These are phyloP conservation scores for Erythrocebus patas DNA, from an alignment of 2,113 vertebrate genomes.

Conservation along the genomic window DNA sequence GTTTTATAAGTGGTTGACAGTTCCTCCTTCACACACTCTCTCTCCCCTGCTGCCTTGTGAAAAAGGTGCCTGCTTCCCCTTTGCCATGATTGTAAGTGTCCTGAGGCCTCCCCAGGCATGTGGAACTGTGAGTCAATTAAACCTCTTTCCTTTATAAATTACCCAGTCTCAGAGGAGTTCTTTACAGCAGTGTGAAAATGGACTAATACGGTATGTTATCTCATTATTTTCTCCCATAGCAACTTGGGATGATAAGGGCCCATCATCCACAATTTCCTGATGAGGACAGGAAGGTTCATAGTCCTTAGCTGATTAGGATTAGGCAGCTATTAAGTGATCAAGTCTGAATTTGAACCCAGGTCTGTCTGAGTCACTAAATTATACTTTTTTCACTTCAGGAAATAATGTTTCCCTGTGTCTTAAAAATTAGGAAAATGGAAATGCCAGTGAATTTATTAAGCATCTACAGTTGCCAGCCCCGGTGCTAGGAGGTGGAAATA, in stretches of 20 bases:
- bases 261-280: background rate
- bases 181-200: no score
- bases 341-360: background rate
- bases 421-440: constrained; percentile 11
- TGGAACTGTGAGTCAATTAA: no score
- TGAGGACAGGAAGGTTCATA: background rate
- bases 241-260: background rate
- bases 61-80: no score
- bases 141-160: no score
- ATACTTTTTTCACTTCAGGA: background rate
- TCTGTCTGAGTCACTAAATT: background rate
- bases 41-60: no score
- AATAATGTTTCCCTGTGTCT: background rate
- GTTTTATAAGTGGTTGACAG: no score
- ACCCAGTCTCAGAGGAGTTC: no score
- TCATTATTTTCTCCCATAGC: background rate
- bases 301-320: background rate
- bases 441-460: background rate
- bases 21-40: no score
- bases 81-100: no score
- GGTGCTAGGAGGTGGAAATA: background rate
- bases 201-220: background rate
- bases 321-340: background rate
- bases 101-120: no score
- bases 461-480: background rate